Evolutionary conservation across 2,888 invertebrate genomes (phyloP), one percentile per base, ranked within the genome.

Genomic region (Plebejus argus): DNA sequence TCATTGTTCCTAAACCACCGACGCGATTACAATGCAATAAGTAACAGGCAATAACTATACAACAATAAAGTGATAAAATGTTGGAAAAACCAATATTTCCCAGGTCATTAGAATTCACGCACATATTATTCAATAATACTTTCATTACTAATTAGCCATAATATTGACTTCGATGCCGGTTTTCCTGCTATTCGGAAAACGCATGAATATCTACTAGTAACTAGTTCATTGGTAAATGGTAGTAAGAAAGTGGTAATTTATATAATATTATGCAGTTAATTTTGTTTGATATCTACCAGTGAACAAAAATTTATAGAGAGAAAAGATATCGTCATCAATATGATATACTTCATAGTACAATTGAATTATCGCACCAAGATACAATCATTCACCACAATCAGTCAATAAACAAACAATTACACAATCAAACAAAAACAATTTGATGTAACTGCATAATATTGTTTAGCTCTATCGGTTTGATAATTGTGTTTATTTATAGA

Each of bases 391-490:
- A 49, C 49, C 53, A 53, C 53, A 18, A 53, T 53, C 45, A 58
- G 10, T 23, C 28, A 66, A 66, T 18, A 66, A 66, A 66, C 66
- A 33, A 28, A 66, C 28, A 28, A 66, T 28, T 66, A 18, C 28
- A 28, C 6, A 66, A 66, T 23, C 61, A 1, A 58, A 58, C 66
- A 33, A 28, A 61, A 28, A 66, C 66, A 66, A 66, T 66, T 33
- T 28, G 66, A 66, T 66, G 66, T 33, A 66, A 66, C 66, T 66
- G 33, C 28, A 66, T 66, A 33, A 66, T 66, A 33, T 66, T 66
- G 66, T 66, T 66, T 66, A 66, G 66, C 61, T 61, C 28, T 33
- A 66, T 66, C 66, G 72, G 72, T 72, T 72, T 45, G 45, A 72
- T 45, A 72, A 39, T 39, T 72, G 45, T 71, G 39, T 23, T 12